Conservation (phyloP, 2,888 invertebrate species). For the Trichopoda pennipes region DNA sequence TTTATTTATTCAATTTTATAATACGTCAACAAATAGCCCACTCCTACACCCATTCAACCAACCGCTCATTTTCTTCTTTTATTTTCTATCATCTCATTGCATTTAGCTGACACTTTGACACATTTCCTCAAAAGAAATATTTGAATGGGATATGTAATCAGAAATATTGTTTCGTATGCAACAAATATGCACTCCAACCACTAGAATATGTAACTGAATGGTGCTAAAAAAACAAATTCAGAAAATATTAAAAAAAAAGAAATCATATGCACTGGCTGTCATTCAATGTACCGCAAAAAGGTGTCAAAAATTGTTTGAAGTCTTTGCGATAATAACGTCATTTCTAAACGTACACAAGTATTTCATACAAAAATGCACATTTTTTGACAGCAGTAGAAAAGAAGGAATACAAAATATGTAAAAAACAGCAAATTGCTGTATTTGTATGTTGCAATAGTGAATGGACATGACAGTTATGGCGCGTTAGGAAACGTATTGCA, state of each 20-base stretch:
- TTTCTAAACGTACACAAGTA: conserved; percentile 60
- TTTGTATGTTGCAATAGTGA: conserved; percentile 73
- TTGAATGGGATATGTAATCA: conserved; percentile 54
- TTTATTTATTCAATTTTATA: not conserved
- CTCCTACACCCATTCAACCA: not conserved
- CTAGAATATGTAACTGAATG: conserved; percentile 46
- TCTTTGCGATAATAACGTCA: conserved; percentile 68
- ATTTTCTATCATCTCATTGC: conserved; percentile 17
- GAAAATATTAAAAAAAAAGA: conserved; percentile 16
- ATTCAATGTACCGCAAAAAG: conserved; percentile 67
- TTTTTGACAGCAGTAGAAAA: conserved; percentile 65
- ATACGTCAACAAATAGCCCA: conserved; percentile 4
- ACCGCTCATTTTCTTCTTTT: not conserved
- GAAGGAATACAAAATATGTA: conserved; percentile 33
- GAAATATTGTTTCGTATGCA: conserved; percentile 42
- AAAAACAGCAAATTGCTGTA: conserved; percentile 54
- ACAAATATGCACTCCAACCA: conserved; percentile 56
- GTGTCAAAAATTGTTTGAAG: conserved; percentile 71
- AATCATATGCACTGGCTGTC: conserved; percentile 59
- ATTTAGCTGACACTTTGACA: conserved; percentile 43
- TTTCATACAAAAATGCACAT: conserved; percentile 55
- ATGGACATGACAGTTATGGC: conserved; percentile 78
- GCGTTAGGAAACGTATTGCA: conserved; percentile 68
- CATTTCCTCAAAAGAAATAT: conserved; percentile 52
- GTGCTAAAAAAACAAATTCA: not conserved